Conservation (phyloP, 2,888 invertebrate genomes). For the Steinernema carpocapsae region DNA sequence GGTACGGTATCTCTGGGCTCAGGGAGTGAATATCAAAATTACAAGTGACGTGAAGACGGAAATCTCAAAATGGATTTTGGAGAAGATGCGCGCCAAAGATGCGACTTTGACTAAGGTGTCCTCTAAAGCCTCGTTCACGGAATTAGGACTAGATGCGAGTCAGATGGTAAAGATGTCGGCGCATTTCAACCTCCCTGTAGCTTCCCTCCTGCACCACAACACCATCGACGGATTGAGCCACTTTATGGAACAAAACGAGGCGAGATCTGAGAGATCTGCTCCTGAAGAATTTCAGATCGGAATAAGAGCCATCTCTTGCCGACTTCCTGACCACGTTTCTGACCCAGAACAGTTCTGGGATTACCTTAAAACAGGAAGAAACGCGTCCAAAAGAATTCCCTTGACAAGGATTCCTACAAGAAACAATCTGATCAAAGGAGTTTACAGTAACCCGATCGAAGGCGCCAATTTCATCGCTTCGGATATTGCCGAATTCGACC, state of each 20-base stretch:
- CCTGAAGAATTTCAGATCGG: slow-evolving; percentile 36
- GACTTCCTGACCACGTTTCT: slow-evolving; percentile 58
- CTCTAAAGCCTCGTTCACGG: background rate
- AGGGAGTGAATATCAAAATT: background rate
- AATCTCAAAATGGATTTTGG: background rate
- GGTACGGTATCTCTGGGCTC: slow-evolving; percentile 14
- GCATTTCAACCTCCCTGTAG: background rate
- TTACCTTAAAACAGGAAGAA: slow-evolving; percentile 53
- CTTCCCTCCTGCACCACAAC: background rate
- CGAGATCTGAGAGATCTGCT: background rate
- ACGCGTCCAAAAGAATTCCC: slow-evolving; percentile 56
- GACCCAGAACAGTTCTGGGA: slow-evolving; percentile 58
- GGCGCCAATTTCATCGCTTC: slow-evolving; percentile 60
- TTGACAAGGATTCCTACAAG: slow-evolving; percentile 55
- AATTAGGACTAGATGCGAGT: background rate
- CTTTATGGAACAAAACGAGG: background rate
- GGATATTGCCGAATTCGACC: slow-evolving; percentile 54
- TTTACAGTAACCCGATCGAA: slow-evolving; percentile 55
- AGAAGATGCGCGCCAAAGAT: background rate
- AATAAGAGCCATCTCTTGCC: slow-evolving; percentile 57
- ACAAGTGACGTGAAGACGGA: background rate
- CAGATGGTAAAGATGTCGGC: background rate
- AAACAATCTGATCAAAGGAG: slow-evolving; percentile 54
- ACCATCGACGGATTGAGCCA: background rate
- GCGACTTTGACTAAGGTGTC: background rate